Conservation (phyloP, 1,140 invertebrate species). For the Ostrea denselamellosa region DNA sequence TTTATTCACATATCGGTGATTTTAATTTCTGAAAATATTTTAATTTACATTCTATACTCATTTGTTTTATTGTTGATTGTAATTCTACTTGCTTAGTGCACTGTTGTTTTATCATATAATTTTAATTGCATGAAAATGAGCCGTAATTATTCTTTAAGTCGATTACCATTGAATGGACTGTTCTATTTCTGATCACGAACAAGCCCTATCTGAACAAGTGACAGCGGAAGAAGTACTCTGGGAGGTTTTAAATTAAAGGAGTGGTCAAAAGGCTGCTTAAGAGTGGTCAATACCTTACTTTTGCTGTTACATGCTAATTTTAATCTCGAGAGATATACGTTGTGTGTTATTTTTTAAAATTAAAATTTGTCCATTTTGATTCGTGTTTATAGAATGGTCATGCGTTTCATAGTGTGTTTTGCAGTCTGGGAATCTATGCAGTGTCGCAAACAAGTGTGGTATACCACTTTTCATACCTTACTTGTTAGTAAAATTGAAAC, state of each 20-base stretch:
- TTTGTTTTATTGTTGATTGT: not conserved
- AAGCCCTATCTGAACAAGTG: not conserved
- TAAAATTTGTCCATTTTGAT: too few species aligned
- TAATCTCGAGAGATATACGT: too few species aligned
- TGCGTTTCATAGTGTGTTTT: too few species aligned
- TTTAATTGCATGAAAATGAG: constrained; percentile 7
- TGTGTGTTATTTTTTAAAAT: too few species aligned
- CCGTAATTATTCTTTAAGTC: not conserved
- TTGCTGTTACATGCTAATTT: not conserved
- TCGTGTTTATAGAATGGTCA: too few species aligned
- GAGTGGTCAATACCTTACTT: not conserved
- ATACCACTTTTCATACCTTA: too few species aligned
- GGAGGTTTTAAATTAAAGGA: not conserved
- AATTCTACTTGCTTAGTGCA: not conserved
- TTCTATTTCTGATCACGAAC: not conserved
- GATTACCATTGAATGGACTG: not conserved
- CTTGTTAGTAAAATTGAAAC: too few species aligned
- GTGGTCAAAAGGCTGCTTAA: not conserved
- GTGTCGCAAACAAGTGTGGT: too few species aligned
- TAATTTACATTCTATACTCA: not conserved
- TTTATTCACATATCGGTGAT: not conserved
- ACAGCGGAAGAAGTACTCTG: not conserved
- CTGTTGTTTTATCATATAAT: not conserved
- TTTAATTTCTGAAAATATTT: too few species aligned
- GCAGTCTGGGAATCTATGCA: too few species aligned